Conservation (phyloP, 1,140 invertebrate species). For the Dendroctonus ponderosae region DNA sequence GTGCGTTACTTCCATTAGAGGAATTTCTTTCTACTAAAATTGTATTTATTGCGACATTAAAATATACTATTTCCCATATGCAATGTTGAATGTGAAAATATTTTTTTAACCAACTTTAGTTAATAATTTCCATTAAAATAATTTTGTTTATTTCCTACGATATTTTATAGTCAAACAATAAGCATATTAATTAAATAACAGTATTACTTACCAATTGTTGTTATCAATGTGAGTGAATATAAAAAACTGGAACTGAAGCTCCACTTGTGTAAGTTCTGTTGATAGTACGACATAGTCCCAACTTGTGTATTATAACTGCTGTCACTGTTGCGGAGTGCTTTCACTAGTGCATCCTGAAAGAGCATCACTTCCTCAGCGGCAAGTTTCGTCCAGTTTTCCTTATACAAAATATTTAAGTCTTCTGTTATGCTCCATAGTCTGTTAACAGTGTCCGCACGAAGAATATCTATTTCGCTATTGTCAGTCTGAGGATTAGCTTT, state of each 20-base stretch:
- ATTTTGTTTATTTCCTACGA: no score
- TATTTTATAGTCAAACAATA: no score
- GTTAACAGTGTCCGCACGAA: conserved; percentile 67
- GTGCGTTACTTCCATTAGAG: no score
- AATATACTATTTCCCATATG: no score
- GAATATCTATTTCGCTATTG: conserved; percentile 44
- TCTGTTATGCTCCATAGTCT: conserved; percentile 91
- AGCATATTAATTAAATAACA: no score
- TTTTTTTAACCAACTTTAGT: no score
- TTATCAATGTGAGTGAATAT: conserved; percentile 93
- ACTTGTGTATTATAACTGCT: conserved; percentile 39
- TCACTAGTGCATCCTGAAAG: conserved; percentile 68
- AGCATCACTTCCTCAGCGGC: conserved; percentile 79
- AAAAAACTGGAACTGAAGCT: conserved; percentile 89
- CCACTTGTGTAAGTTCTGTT: conserved; percentile 69
- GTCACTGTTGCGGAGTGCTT: conserved; percentile 47
- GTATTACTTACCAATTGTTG: conserved; percentile 83
- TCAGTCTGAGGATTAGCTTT: conserved; percentile 56
- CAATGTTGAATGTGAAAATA: no score
- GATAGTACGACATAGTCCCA: conserved; percentile 40
- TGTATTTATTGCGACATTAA: no score
- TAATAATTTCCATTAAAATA: no score
- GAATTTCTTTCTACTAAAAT: no score
- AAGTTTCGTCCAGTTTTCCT: conserved; percentile 90
- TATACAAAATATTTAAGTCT: conserved; percentile 89